A percentile compares a stretch with the other conserved stretches of the same genome.
Evolutionary conservation across 1,140 invertebrate genomes (phyloP).

Genomic region (Lasioglossum baleicum): DNA sequence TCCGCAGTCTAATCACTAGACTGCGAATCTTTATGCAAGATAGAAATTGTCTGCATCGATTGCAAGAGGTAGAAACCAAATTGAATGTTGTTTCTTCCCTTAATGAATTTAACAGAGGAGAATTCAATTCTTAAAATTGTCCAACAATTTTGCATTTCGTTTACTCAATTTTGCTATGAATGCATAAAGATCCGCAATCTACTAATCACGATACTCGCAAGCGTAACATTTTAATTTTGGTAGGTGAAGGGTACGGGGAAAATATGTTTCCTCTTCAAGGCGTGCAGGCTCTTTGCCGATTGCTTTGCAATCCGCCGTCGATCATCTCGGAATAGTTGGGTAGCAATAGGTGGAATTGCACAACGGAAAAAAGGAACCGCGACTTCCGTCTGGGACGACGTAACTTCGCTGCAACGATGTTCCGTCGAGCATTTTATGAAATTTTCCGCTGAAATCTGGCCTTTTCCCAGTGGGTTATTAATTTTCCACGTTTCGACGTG

Average conservation of each 20-base stretch:
- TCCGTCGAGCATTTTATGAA: slow-evolving; percentile 13
- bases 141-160: too few relatives aligned
- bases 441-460: slow-evolving; percentile 25
- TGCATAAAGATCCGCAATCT: too few relatives aligned
- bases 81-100: too few relatives aligned
- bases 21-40: too few relatives aligned
- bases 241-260: not conserved
- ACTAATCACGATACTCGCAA: too few relatives aligned
- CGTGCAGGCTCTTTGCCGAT: not conserved
- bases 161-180: too few relatives aligned
- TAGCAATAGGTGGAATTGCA: slow-evolving; percentile 12
- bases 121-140: too few relatives aligned
- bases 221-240: too few relatives aligned
- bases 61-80: too few relatives aligned
- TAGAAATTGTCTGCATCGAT: too few relatives aligned
- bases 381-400: slow-evolving; percentile 27
- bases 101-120: too few relatives aligned
- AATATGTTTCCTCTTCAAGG: not conserved
- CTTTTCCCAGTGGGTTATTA: not conserved
- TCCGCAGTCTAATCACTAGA: too few relatives aligned
- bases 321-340: slow-evolving; percentile 21
- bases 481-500: not conserved
- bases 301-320: not conserved
- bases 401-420: slow-evolving; percentile 4
- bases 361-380: slow-evolving; percentile 23